These are phyloP conservation scores for Lucinisca nassula DNA, from an alignment of 2,888 invertebrate genomes.

Conservation along the genomic window DNA sequence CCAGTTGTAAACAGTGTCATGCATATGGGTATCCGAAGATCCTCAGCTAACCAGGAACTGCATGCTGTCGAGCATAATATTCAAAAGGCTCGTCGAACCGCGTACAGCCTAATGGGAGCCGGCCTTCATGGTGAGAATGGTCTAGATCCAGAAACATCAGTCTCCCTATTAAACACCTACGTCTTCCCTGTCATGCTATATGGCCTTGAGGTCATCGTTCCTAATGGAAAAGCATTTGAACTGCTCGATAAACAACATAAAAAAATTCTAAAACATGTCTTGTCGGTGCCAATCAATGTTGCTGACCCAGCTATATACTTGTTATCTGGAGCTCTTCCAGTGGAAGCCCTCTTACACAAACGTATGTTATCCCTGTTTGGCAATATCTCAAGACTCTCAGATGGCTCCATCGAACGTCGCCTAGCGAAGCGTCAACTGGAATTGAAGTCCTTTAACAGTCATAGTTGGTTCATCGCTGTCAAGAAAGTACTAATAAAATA, in stretches of 20 bases:
- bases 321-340: constrained; percentile 8
- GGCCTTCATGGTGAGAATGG: not conserved
- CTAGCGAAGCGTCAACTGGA: not conserved
- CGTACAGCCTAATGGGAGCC: not conserved
- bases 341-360: not conserved
- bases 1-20: not conserved
- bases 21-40: too few species aligned
- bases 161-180: not conserved
- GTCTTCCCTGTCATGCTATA: not conserved
- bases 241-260: not conserved
- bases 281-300: not conserved
- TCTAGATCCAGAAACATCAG: not conserved
- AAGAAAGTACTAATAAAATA: not conserved
- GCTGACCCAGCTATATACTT: not conserved
- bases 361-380: not conserved
- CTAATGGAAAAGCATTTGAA: not conserved
- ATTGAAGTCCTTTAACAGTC: not conserved
- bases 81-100: not conserved
- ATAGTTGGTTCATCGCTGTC: not conserved
- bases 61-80: not conserved
- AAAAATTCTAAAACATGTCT: not conserved
- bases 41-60: not conserved
- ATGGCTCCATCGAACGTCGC: not conserved
- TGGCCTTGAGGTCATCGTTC: not conserved
- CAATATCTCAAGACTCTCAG: not conserved